These are phyloP conservation scores for Cheilosia soror DNA, from an alignment of 2,888 invertebrate species.

Conservation along the genomic window DNA sequence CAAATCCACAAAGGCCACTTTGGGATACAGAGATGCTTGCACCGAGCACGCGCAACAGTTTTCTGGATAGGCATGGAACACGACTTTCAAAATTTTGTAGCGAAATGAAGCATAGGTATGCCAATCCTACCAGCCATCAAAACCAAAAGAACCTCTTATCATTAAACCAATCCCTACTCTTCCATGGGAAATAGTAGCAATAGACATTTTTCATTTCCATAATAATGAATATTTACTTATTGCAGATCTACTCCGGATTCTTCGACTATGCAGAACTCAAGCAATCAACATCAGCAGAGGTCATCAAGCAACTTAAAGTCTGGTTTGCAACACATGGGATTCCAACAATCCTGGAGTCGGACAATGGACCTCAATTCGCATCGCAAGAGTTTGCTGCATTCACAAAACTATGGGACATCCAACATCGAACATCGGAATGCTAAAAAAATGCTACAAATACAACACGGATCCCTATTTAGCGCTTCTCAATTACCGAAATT, in stretches of 20 bases:
- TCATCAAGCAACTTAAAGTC: slow-evolving; percentile 43
- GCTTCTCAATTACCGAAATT: slow-evolving; percentile 65
- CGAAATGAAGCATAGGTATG: slow-evolving; percentile 57
- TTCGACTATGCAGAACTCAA: slow-evolving; percentile 58
- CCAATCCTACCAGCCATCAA: slow-evolving; percentile 25
- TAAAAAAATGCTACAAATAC: slow-evolving; percentile 66
- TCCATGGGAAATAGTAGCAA: slow-evolving; percentile 38
- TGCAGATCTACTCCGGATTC: slow-evolving; percentile 57
- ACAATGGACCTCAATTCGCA: slow-evolving; percentile 62
- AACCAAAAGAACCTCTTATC: slow-evolving; percentile 38
- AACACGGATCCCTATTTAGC: slow-evolving; percentile 56
- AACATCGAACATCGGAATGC: slow-evolving; percentile 52
- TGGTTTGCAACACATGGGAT: slow-evolving; percentile 71
- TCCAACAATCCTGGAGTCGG: slow-evolving; percentile 55
- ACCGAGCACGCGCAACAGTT: background rate
- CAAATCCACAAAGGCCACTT: slow-evolving; percentile 1
- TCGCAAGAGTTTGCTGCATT: slow-evolving; percentile 63
- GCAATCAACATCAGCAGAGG: slow-evolving; percentile 57
- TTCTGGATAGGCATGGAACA: slow-evolving; percentile 36
- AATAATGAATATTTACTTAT: slow-evolving; percentile 43
- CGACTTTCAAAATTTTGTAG: slow-evolving; percentile 50
- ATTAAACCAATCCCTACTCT: slow-evolving; percentile 55
- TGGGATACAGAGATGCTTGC: background rate
- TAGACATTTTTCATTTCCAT: slow-evolving; percentile 25
- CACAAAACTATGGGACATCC: slow-evolving; percentile 50